Percentiles rank a stretch among this genome's conserved stretches.
These are phyloP conservation scores for Meganola albula DNA, from an alignment of 2,888 invertebrate genomes.

Conservation along the genomic window DNA sequence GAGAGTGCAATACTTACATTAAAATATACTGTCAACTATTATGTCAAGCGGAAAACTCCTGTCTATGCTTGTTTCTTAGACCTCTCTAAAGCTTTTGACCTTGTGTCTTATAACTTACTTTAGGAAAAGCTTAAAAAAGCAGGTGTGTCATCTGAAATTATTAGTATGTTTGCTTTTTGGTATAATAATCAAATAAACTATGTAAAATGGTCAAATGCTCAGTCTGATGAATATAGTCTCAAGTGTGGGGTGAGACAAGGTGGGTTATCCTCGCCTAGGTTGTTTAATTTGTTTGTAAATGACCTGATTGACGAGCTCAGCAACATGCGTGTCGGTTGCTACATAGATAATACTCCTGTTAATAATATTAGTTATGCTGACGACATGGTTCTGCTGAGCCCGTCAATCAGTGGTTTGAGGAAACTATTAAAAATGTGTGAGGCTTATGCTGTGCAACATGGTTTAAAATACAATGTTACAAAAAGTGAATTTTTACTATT, in stretches of 20 bases:
- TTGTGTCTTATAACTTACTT: no score
- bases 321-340: conserved; percentile 1
- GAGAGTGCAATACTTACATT: no score
- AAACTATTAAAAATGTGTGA: background rate
- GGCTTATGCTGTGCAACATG: background rate
- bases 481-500: conserved; percentile 1
- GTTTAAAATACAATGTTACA: background rate
- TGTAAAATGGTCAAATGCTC: conserved; percentile 5
- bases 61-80: conserved; percentile 8
- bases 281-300: conserved; percentile 3
- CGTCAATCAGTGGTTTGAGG: no score
- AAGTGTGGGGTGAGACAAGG: conserved; percentile 11
- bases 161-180: conserved; percentile 2
- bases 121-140: conserved; percentile 1
- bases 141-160: background rate
- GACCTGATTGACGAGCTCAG: conserved; percentile 1
- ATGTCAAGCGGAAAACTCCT: conserved; percentile 4
- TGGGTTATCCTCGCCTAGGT: conserved; percentile 2
- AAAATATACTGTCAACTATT: conserved; percentile 8
- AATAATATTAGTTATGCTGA: background rate
- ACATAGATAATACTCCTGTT: background rate
- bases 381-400: no score
- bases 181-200: conserved; percentile 4
- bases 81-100: conserved; percentile 6
- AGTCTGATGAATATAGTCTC: conserved; percentile 4